A percentile compares a stretch with the other conserved stretches of the same genome.
phyloP scores from a whole-genome alignment of 2,113 vertebrate genomes.

The Todiramphus chloris region DNA sequence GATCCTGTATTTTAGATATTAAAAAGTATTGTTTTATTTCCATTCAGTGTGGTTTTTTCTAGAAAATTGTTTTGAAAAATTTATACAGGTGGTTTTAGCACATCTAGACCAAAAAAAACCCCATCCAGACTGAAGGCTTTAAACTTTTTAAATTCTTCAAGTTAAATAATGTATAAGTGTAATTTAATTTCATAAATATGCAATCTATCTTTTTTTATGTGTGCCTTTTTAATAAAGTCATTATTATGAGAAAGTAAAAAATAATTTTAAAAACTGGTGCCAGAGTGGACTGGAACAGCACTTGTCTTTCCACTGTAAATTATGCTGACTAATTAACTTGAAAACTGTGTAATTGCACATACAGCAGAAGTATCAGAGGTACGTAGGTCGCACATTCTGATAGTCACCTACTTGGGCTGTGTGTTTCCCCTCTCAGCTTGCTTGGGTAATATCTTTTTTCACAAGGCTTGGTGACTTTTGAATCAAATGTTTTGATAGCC shows the following conservation, averaged over 20 bases:
- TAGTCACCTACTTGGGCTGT: rapidly evolving
- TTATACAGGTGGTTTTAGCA: rapidly evolving
- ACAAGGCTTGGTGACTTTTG: neutral
- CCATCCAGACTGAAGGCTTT: neutral
- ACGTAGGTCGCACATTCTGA: neutral
- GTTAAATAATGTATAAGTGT: neutral
- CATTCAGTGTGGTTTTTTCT: neutral
- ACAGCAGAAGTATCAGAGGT: neutral
- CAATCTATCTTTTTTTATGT: neutral
- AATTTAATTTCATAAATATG: neutral
- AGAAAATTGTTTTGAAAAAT: neutral
- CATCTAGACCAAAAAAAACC: neutral
- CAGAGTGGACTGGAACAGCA: neutral
- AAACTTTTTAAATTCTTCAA: neutral
- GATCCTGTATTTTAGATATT: neutral
- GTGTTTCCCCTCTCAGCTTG: neutral
- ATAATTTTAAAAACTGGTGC: neutral
- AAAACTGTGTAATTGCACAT: neutral
- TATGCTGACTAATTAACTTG: neutral
- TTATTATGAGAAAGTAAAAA: neutral
- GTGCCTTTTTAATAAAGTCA: neutral
- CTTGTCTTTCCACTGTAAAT: neutral
- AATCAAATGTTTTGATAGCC: neutral
- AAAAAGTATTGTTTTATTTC: neutral
- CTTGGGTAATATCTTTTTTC: neutral